A percentile compares a stretch with the other conserved stretches of the same genome.
phyloP scores from a whole-genome alignment of 2,888 invertebrate species.

The Operophtera brumata region DNA sequence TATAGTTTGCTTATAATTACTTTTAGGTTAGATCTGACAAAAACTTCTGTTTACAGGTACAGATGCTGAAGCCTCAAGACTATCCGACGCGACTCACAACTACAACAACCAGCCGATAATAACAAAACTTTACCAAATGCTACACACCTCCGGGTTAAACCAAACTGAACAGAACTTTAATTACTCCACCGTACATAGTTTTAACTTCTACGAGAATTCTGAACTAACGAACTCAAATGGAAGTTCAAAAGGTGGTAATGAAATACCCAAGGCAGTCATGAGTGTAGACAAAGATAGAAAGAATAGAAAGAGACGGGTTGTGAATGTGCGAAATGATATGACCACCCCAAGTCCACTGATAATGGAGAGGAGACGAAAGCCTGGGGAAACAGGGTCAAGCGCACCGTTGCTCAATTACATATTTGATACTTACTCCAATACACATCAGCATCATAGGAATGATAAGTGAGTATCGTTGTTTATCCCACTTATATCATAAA shows the following conservation, averaged over 20 bases:
- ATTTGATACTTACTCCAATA: slow-evolving; percentile 72
- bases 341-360: slow-evolving; percentile 43
- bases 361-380: slow-evolving; percentile 60
- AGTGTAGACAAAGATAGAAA: slow-evolving; percentile 33
- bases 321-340: slow-evolving; percentile 46
- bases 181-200: slow-evolving; percentile 50
- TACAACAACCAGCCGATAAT: slow-evolving; percentile 56
- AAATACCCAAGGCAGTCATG: neutral
- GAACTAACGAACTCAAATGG: slow-evolving; percentile 19
- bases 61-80: slow-evolving; percentile 59
- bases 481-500: too few relatives aligned
- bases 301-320: slow-evolving; percentile 58
- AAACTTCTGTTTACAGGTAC: slow-evolving; percentile 55
- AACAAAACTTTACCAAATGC: slow-evolving; percentile 72
- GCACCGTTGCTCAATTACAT: slow-evolving; percentile 73
- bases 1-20: too few relatives aligned
- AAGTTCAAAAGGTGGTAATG: neutral
- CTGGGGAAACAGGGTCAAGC: slow-evolving; percentile 70
- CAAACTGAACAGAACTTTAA: slow-evolving; percentile 53
- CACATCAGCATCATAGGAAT: slow-evolving; percentile 70
- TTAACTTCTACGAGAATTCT: slow-evolving; percentile 43
- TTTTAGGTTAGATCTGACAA: neutral
- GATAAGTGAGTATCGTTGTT: slow-evolving; percentile 66
- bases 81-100: slow-evolving; percentile 49
- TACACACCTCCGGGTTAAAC: slow-evolving; percentile 56